Conservation (phyloP, 37 sponge, comb jelly and placozoan species). For the Dysidea cf. avara region DNA sequence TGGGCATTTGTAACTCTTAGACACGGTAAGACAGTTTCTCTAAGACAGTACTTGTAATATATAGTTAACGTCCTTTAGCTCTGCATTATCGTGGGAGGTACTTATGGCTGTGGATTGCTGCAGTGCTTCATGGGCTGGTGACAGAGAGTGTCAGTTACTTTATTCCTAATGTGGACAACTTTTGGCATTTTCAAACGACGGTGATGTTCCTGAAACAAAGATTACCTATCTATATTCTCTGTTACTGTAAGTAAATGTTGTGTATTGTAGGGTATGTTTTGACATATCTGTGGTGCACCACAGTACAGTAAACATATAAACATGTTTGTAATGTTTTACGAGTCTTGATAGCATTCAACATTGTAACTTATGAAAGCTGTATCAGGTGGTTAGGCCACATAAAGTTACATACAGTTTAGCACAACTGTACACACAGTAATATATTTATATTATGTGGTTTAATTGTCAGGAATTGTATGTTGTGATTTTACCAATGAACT, state of each 20-base stretch:
- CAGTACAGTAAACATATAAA: not conserved
- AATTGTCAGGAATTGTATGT: too few relatives aligned
- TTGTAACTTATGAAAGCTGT: too few relatives aligned
- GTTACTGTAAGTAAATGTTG: constrained; percentile 26
- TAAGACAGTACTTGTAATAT: too few relatives aligned
- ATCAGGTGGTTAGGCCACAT: too few relatives aligned
- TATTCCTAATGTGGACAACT: constrained; percentile 44
- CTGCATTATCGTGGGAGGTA: constrained; percentile 7
- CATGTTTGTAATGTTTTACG: too few relatives aligned
- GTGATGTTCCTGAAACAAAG: constrained; percentile 34
- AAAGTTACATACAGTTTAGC: too few relatives aligned
- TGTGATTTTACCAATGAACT: too few relatives aligned
- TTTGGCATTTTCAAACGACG: constrained; percentile 38
- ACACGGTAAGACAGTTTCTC: constrained; percentile 41
- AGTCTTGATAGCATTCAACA: not conserved
- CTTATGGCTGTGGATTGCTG: constrained; percentile 29
- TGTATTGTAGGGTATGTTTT: not conserved
- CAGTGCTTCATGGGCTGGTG: constrained; percentile 44
- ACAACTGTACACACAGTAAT: too few relatives aligned
- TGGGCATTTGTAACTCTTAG: constrained; percentile 22
- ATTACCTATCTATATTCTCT: constrained; percentile 31
- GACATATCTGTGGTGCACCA: too few relatives aligned
- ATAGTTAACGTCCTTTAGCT: too few relatives aligned
- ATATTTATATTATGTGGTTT: too few relatives aligned
- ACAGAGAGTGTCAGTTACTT: constrained; percentile 31